Percentiles rank a stretch among this genome's conserved stretches.
Evolutionary conservation across 2,113 vertebrate species (phyloP).

Genomic region (pig (Sus scrofa)): T2T-Sscrofa CM000829.6:46727001-46727500

Average conservation of each 20-base stretch:
- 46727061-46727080: constrained; percentile 82
- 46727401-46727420: constrained; percentile 82
- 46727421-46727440: constrained; percentile 64
- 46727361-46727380: constrained; percentile 77
- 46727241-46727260: constrained; percentile 65
- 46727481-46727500: background rate
- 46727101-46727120: constrained; percentile 52
- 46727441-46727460: constrained; percentile 48
- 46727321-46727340: constrained; percentile 73
- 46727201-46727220: constrained; percentile 34
- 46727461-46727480: constrained; percentile 68
- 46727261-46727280: constrained; percentile 73
- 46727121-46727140: background rate
- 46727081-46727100: constrained; percentile 42
- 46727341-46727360: constrained; percentile 76
- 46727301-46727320: constrained; percentile 72
- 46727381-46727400: constrained; percentile 80
- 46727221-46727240: background rate
- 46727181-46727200: background rate
- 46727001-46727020: constrained; percentile 85
- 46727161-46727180: background rate
- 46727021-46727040: constrained; percentile 78
- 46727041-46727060: constrained; percentile 81
- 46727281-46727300: constrained; percentile 71
- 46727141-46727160: constrained; percentile 4